Evolutionary conservation across 2,113 vertebrate genomes (phyloP), one percentile per base, ranked within the genome.

Genomic region (Hoplias malabaricus): DNA sequence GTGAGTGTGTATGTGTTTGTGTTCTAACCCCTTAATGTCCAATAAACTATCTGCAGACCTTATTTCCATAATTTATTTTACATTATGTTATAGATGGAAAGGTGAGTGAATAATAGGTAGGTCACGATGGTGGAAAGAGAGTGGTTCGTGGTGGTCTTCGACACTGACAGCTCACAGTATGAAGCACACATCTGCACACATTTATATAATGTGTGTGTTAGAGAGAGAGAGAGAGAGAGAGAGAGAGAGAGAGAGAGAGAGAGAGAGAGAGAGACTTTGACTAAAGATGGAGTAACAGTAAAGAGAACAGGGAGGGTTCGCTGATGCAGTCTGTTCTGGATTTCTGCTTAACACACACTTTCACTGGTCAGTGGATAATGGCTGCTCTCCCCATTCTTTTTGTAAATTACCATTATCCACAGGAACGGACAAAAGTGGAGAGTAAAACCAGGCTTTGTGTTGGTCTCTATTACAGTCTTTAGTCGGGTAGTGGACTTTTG

Each of bases 341-440:
- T 59, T 81, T 83, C 67, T 82, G 80, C 77, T 76, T 48, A 73
- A 34, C 59, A 42, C 67, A 72, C 68, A 84, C 34, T 79, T 79
- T 82, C 36, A 36, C 75, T 25, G 16, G 59, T 19, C 59, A 31
- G 33, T 31, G 57, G 25, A 61, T 61, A 14, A 61, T 62, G 19
- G 57, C 27, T 33, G 19, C 14, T 61, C 25, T 31, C 14, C 6
- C 57, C 16, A 12, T 5, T 11, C 9, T 11, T 1, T n/a, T 16
- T 63, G 59, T 34, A 53, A 53, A 53, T 53, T 53, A 53, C 73
- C 21, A 56, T 42, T 43, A 73, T 73, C 25, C 31, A 62, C 6
- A 62, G 3, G 23, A 8, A 53, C 2, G 48, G 36, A 38, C 36
- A 16, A 2, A 16, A 14, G 12, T 7, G 19, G 5, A 5, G 48